Percentiles rank a stretch among this genome's conserved stretches.
Conservation (phyloP, 2,888 invertebrate genomes). For the Aleiodes alternator region DNA sequence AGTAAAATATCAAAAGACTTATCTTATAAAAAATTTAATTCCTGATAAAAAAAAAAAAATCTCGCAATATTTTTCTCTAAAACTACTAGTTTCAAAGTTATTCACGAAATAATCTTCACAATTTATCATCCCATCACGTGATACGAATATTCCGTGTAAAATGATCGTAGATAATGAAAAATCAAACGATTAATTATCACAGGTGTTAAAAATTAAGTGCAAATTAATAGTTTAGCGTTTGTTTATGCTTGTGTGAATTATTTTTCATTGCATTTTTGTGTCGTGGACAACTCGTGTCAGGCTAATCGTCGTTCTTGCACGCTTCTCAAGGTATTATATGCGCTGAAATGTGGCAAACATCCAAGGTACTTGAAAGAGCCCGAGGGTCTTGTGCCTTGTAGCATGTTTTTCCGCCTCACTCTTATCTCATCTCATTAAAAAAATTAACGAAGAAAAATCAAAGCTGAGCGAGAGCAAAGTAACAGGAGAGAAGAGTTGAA, state of each 20-base stretch:
- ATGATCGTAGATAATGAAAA: slow-evolving; percentile 10
- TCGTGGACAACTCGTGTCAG: neutral
- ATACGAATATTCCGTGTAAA: neutral
- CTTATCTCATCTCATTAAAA: too few species aligned
- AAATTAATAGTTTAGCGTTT: slow-evolving; percentile 33
- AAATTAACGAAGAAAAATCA: neutral
- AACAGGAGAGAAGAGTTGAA: neutral
- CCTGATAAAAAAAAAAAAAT: too few species aligned
- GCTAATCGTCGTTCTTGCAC: slow-evolving; percentile 21
- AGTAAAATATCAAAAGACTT: too few species aligned
- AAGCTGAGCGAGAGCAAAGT: neutral
- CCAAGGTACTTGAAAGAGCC: slow-evolving; percentile 27
- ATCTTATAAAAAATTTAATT: too few species aligned
- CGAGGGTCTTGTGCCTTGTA: neutral
- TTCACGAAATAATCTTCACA: neutral
- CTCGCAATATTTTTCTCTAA: too few species aligned
- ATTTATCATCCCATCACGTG: neutral
- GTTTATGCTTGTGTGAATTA: slow-evolving; percentile 26
- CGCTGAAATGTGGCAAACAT: slow-evolving; percentile 39
- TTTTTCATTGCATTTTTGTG: slow-evolving; percentile 39
- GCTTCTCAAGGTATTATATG: slow-evolving; percentile 15
- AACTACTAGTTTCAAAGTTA: neutral
- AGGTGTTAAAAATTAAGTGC: too few species aligned
- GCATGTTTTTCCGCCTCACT: too few species aligned
- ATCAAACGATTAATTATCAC: neutral